These are phyloP conservation scores for Sebastes glaucus DNA, from an alignment of 2,797 vertebrate species.

Conservation along the genomic window DNA sequence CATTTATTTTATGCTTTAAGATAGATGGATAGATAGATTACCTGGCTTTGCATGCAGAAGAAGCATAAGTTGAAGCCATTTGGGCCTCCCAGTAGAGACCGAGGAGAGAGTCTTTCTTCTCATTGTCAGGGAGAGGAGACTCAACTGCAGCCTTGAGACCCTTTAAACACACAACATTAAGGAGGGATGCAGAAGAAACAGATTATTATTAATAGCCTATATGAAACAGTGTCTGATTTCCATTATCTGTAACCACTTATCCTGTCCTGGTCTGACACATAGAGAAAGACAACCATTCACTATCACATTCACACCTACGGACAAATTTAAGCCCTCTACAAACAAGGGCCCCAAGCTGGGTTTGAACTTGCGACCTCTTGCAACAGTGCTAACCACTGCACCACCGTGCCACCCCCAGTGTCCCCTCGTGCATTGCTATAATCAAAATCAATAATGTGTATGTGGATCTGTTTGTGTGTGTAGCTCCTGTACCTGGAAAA, in stretches of 20 bases:
- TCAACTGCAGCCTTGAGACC: conserved; percentile 64
- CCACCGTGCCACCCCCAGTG: neutral
- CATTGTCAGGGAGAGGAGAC: conserved; percentile 45
- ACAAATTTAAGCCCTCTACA: too few relatives aligned
- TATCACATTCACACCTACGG: too few relatives aligned
- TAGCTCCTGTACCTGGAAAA: conserved; percentile 83
- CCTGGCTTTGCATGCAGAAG: conserved; percentile 49
- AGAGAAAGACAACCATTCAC: too few relatives aligned
- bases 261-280: too few relatives aligned
- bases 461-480: neutral
- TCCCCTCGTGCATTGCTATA: neutral
- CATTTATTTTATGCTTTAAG: too few relatives aligned
- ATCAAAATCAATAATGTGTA: neutral
- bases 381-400: too few relatives aligned
- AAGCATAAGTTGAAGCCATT: conserved; percentile 39
- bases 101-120: conserved; percentile 80
- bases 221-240: neutral
- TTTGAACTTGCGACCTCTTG: too few relatives aligned
- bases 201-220: neutral
- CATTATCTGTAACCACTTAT: too few relatives aligned
- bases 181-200: neutral
- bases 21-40: conserved; percentile 23
- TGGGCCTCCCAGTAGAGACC: conserved; percentile 84
- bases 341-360: too few relatives aligned
- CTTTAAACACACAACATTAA: conserved; percentile 67